Evolutionary conservation across 2,113 vertebrate species (phyloP), one percentile per base, ranked within the genome.

Genomic region (Eubucco bourcierii): DNA sequence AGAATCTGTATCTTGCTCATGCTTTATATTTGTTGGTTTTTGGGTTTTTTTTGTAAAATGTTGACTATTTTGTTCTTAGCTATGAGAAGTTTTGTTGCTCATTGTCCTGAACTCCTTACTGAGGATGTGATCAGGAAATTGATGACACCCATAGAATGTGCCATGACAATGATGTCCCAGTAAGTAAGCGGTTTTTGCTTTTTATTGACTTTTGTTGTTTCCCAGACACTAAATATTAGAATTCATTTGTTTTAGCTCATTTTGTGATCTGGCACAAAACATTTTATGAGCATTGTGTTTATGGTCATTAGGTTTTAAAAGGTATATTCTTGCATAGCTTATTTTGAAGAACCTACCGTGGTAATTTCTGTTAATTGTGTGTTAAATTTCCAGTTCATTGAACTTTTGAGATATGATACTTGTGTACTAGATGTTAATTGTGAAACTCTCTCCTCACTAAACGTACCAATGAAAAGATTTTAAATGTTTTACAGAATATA

Each of bases 121-220:
- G 99, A 99, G 91, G 99, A 99, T 63, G 99, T 99, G 88, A 99
- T 99, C 96, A 98, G 99, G 44, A 98, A 99, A 81, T 95, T 99
- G 96, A 99, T 99, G 99, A 99, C 98, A 6, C 99, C 99, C 60
- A 99, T 99, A 58, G 99, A 99, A 97, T 99, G 99, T 96, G 99
- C 99, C 90, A 99, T 99, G 99, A 99, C 99, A 72, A 99, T 99
- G 99, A 99, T 99, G 98, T 99, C 99, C 3, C 99, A 99, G 99
- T 99, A 97, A 99, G 99, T 99, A 83, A 88, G 46, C 79, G 50
- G 21, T 70, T 91, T 79, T 58, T 80, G 8, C 34, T 80, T 8
- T 74, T 84, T 64, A n/a, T 64, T 79, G 9, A 7, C 12, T 82
- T 78, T 15, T 47, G 5, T 58, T 13, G 80, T 80, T 68, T 76